Evolutionary conservation across 2,888 invertebrate species (phyloP), one percentile per base, ranked within the genome.

Genomic region (Hipparchia semele): DNA sequence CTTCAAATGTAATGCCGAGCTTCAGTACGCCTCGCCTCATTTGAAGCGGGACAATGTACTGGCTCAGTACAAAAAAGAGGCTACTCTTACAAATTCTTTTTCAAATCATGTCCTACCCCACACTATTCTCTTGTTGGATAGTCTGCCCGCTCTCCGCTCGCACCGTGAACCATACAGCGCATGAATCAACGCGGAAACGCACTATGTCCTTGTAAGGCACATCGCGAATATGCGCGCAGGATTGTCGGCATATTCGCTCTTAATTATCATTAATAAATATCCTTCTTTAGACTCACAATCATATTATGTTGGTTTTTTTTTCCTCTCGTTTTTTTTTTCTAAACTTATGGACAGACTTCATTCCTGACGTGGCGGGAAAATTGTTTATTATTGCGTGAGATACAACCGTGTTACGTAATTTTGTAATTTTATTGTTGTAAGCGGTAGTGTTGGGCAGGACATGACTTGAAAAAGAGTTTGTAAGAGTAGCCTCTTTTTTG

Each of bases 121-220:
- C n/a, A n/a, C 23, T 23, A 23, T 23, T 23, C 39, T 2, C 39
- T 39, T 4, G 39, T 1, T 2, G 5, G 3, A 39, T 39, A 39
- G 5, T 0, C 53, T 12, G 13, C 61, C 76, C 76, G 75, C 77
- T 78, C 49, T 4, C 72, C 74, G 79, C 80, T 79, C 75, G 54
- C 82, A 46, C 74, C 84, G 82, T 66, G 60, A 79, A 80, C 79
- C 76, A 77, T 76, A 70, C 75, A 49, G n/a, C 75, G 81, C 84
- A 78, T 92, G 91, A 91, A 85, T 91, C 92, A 93, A 93, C 88
- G 81, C 92, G 93, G 93, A 93, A 93, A 89, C 86, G 82, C 80
- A 80, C 81, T 74, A 79, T 86, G 91, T 90, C 92, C 93, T 92
- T 92, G 92, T 92, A 90, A 84, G 91, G 90, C 80, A 80, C 88